Base-by-base conservation (phyloP, 2,797 vertebrate genomes). In the Eospalax fontanierii region DNA sequence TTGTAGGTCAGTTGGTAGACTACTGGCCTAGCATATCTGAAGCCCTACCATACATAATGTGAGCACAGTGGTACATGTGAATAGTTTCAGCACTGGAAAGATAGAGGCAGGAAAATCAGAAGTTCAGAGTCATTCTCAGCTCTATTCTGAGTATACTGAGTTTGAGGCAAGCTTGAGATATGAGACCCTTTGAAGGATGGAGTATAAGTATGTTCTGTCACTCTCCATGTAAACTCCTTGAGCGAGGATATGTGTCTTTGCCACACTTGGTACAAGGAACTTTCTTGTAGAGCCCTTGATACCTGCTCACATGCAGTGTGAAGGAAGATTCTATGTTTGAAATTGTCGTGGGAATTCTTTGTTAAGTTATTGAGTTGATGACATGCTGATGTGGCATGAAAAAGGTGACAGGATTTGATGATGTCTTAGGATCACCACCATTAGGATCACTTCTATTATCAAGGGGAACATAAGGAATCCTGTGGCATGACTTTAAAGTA, bases 381-480 rank as follows among this genome's bases (percentile, higher is more conserved):
- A 54, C 50, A 54, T 54, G 50, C 50, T 54, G 14, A 9, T 54
- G 14, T 54, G 14, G 12, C 50, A 54, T 7, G 50, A 54, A 54
- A 54, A 54, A 54, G 50, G 14, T 54, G 50, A 54, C 50, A 54
- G 50, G 14, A 12, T 10, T 54, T 10, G 50, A 54, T 54, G 50
- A 15, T 54, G 50, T 54, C 14, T 54, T 54, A 54, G 50, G 2
- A 10, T 54, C 12, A 54, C 50, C 12, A 54, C 12, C 50, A 54
- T 12, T 54, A 12, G 50, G 9, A 54, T 50, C 26, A 46, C 19
- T 86, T 71, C 40, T 54, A 54, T 50, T 57, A 59, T 79, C 50
- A 61, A 86, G 68, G 85, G 73, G 68, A 89, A 81, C 87, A 57
- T 59, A 79, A 85, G 50, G 30, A 95, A 94, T 24, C 8, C 9